Evolutionary conservation across 1,140 invertebrate species (phyloP), one percentile per base, ranked within the genome.

Genomic region (Leptoteleia sp.): DNA sequence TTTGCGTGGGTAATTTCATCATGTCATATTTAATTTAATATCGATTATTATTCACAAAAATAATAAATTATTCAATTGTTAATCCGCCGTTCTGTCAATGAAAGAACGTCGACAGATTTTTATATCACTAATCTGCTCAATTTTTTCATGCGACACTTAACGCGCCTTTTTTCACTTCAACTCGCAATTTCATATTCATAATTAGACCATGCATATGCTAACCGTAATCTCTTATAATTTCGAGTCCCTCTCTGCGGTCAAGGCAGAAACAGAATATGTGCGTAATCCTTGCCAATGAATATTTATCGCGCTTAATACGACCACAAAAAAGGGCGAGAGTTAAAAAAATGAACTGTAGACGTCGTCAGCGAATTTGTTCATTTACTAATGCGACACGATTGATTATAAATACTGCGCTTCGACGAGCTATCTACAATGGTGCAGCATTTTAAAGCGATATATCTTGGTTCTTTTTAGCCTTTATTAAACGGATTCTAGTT

Each of bases 221-320:
- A 57, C 12, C 52, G 29, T 72, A 72, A 72, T 72, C 68, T 72
- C 68, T 54, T 25, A 31, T 72, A 72, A 72, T 72, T 72, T 72
- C 48, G 57, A 55, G 40, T 62, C 29, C 15, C 33, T 50, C 47
- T 52, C 35, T 38, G 33, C 43, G 16, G 35, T 37, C 43, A 50
- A 55, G 42, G 43, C 27, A 59, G 42, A 47, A 55, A 54, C 25
- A 15, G 35, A 48, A 48, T 55, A 55, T 47, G 64, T 50, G 54
- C 47, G 67, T 72, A 72, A 72, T 72, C 67, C 55, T 40, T 42
- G 17, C 19, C 55, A 45, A 71, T 71, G 50, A 71, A 71, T 71
- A 71, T 71, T 71, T 61, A 71, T 71, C 27, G 31, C 11, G 4
- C 35, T 61, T 71, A 71, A 71, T 35, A n/a, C 45, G 16, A 12